Evolutionary conservation across 2,888 invertebrate species (phyloP).

Genomic region (Apodemia zela): DNA sequence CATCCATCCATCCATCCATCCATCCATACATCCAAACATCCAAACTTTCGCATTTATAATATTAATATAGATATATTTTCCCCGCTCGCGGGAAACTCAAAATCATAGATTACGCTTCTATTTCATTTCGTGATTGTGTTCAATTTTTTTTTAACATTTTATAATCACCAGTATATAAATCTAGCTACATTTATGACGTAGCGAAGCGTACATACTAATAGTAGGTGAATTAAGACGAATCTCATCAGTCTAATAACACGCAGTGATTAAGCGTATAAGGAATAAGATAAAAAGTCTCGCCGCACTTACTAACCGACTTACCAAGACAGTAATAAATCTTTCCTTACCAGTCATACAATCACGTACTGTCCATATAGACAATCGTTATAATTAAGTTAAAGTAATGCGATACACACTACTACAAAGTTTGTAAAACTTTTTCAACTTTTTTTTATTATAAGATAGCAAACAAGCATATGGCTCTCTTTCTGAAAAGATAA

Average conservation of each 20-base stretch:
- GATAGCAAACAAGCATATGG: no score
- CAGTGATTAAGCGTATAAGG: slow-evolving; percentile 66
- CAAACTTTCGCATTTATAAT: no score
- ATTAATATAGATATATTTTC: no score
- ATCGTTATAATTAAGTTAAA: slow-evolving; percentile 76
- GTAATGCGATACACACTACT: slow-evolving; percentile 47
- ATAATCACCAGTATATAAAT: no score
- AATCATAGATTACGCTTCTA: no score
- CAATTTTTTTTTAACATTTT: no score
- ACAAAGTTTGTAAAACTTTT: slow-evolving; percentile 23
- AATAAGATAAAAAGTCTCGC: slow-evolving; percentile 66
- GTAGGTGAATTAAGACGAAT: slow-evolving; percentile 32
- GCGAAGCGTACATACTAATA: background rate
- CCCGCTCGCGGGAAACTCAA: no score
- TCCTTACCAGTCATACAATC: slow-evolving; percentile 60
- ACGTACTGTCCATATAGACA: slow-evolving; percentile 59
- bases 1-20: no score
- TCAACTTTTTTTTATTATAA: background rate
- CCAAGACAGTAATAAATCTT: slow-evolving; percentile 72
- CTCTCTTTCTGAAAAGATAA: no score
- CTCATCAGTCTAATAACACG: slow-evolving; percentile 65
- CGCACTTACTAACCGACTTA: slow-evolving; percentile 63
- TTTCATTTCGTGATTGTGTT: no score
- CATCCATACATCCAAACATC: no score
- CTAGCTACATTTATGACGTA: background rate